Base-by-base conservation (phyloP, 2,113 vertebrate genomes). In the Protomyctophum bolini region DNA sequence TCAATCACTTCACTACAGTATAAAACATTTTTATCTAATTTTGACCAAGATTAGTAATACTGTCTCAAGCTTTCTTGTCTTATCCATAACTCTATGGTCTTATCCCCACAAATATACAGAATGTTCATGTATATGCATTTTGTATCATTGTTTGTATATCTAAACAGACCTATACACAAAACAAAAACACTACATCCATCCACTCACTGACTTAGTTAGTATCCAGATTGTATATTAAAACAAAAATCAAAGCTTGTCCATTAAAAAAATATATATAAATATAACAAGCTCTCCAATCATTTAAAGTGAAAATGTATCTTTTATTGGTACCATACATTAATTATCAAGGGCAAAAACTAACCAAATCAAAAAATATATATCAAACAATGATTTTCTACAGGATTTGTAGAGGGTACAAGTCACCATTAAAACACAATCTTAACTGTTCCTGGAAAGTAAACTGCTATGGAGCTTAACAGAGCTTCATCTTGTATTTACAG, bases 261-360 rank as follows among this genome's bases (percentile, higher is more conserved):
- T 10, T 41, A 60, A 60, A 12, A 12, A 12, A 60, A 60, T 64
- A 9, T 60, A 70, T 55, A 63, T 56, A 15, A n/a, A 63, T 11
- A 11, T 52, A 28, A 3, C 2, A 10, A 63, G 14, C 58, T 8
- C 63, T 47, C 8, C 33, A 45, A 8, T 45, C 6, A 6, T 8
- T 86, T 94, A 95, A 98, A 96, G 95, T 94, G 90, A 96, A 97
- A 97, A 95, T 94, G 95, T 93, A 91, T 95, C 93, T 89, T 92
- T 98, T 95, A 97, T 96, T 93, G 92, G 95, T 98, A 97, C 95
- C 96, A 96, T 97, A 98, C 96, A 97, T 95, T 96, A 97, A 95
- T 96, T 94, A 94, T 95, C 93, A 98, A 96, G 96, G 96, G 97
- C 94, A 96, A 93, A 95, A 94, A 94, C 94, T 93, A 96, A 92